A percentile compares a stretch with the other conserved stretches of the same genome.
These are phyloP conservation scores for Tridacna gigas DNA, from an alignment of 2,888 invertebrate genomes.

Conservation along the genomic window DNA sequence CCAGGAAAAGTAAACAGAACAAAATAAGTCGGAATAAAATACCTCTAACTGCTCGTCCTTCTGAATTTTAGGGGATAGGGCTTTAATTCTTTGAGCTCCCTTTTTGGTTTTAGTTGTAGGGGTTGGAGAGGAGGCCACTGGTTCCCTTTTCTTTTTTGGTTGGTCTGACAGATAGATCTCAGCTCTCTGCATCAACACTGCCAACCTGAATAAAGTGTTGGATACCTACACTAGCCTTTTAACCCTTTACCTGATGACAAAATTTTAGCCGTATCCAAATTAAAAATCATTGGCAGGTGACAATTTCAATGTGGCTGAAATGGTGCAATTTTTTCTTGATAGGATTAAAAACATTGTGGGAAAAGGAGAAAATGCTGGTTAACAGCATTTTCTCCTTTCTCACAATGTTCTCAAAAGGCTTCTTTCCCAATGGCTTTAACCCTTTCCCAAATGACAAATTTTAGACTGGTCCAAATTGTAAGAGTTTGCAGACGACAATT, in stretches of 20 bases:
- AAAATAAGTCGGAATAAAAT: neutral
- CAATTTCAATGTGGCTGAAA: too few species aligned
- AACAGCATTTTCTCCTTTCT: too few species aligned
- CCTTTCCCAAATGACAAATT: too few species aligned
- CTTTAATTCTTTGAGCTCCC: conserved; percentile 72
- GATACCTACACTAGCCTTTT: neutral
- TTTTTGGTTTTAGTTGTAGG: conserved; percentile 71
- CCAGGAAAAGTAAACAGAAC: neutral
- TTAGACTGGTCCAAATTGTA: too few species aligned
- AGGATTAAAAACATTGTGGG: too few species aligned
- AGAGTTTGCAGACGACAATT: too few species aligned
- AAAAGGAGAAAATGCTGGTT: too few species aligned
- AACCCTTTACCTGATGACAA: neutral
- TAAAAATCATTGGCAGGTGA: too few species aligned
- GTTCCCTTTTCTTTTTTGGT: conserved; percentile 68
- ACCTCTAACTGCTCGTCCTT: conserved; percentile 81
- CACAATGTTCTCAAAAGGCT: too few species aligned
- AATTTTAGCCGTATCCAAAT: too few species aligned
- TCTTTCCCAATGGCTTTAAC: too few species aligned
- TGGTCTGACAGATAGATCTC: conserved; percentile 79
- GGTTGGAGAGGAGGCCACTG: conserved; percentile 65
- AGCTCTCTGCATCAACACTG: conserved; percentile 77
- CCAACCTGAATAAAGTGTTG: conserved; percentile 68
- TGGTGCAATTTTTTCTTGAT: too few species aligned
- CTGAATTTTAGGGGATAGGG: conserved; percentile 79